Percentiles rank a stretch among this genome's conserved stretches.
These are phyloP conservation scores for Tethya wilhelma DNA, from an alignment of 37 sponge, comb jelly and placozoan species.

Conservation along the genomic window DNA sequence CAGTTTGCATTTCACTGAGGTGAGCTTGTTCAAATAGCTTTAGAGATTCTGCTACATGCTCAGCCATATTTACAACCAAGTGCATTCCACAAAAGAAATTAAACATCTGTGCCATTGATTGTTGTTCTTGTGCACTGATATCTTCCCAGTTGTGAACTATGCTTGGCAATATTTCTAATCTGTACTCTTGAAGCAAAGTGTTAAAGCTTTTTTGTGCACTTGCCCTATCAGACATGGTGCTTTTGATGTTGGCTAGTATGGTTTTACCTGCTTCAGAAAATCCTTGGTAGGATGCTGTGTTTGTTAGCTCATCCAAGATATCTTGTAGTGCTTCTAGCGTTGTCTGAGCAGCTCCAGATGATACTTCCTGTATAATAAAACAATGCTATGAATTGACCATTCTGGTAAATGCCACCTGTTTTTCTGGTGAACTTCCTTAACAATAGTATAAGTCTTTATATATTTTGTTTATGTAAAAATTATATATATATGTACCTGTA, in stretches of 20 bases:
- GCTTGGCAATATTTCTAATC: background rate
- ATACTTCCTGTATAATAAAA: too few species aligned
- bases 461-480: too few species aligned
- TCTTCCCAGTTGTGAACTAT: background rate
- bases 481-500: background rate
- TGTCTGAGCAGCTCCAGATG: background rate
- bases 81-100: conserved; percentile 1
- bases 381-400: too few species aligned
- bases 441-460: too few species aligned
- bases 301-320: background rate
- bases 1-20: background rate
- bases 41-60: background rate
- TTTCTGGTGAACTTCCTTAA: too few species aligned
- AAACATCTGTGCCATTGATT: conserved; percentile 3
- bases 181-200: background rate
- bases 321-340: background rate
- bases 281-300: background rate
- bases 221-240: background rate
- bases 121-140: background rate
- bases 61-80: background rate
- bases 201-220: background rate
- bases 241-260: background rate
- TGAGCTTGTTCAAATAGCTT: conserved; percentile 1
- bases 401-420: too few species aligned
- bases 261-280: background rate